phyloP scores from a whole-genome alignment of 2,113 vertebrate genomes.

The Toxostoma redivivum region DNA sequence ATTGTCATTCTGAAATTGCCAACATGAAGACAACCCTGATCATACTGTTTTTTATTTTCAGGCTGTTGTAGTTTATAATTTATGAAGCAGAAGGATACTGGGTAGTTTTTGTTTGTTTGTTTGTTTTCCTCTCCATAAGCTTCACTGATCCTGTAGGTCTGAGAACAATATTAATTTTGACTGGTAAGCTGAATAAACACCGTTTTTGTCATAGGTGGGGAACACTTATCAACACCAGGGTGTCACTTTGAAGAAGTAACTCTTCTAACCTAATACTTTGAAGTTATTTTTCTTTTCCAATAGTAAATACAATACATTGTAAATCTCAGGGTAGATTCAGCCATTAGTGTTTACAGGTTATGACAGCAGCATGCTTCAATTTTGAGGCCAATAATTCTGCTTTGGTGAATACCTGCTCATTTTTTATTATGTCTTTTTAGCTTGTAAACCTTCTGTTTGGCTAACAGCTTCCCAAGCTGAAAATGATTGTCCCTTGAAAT shows the following conservation, averaged over 20 bases:
- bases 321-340: not conserved
- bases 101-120: not conserved
- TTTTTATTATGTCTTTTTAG: not conserved
- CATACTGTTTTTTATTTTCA: not conserved
- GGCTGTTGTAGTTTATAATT: slow-evolving; percentile 52
- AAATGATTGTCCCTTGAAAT: slow-evolving; percentile 20
- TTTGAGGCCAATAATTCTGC: not conserved
- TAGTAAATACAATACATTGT: not conserved
- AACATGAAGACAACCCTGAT: not conserved
- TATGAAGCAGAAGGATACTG: slow-evolving; percentile 30
- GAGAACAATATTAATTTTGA: slow-evolving; percentile 59
- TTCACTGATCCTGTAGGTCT: slow-evolving; percentile 28
- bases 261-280: slow-evolving; percentile 23
- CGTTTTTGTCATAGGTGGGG: slow-evolving; percentile 25
- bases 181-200: slow-evolving; percentile 56
- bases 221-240: slow-evolving; percentile 11
- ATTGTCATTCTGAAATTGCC: not conserved
- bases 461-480: not conserved
- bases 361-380: not conserved
- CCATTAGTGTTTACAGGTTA: not conserved
- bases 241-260: slow-evolving; percentile 47
- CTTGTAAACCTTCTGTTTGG: not conserved
- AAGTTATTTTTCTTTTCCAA: not conserved
- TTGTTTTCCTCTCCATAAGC: slow-evolving; percentile 36
- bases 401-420: not conserved